phyloP scores from a whole-genome alignment of 2,113 vertebrate genomes.

The Callaeas wilsoni region DNA sequence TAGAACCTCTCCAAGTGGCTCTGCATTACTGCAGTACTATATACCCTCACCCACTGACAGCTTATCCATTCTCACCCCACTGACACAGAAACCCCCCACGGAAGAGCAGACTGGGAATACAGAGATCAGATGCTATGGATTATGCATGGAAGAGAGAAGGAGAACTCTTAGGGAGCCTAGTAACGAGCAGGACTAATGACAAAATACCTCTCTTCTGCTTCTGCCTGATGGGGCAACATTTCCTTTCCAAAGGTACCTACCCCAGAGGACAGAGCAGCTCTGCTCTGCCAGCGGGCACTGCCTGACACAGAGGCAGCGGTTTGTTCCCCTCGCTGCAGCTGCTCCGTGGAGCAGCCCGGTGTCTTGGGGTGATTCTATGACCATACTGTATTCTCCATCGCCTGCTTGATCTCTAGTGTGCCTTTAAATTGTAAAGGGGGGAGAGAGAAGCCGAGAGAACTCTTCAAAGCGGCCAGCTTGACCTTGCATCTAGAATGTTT shows the following conservation, averaged over 20 bases:
- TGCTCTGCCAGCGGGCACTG: not conserved
- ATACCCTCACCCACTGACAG: not conserved
- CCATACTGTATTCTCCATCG: too few species aligned
- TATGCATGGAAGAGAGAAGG: not conserved
- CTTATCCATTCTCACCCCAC: not conserved
- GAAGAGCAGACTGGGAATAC: not conserved
- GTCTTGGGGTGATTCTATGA: too few species aligned
- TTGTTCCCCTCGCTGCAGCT: not conserved
- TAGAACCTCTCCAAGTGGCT: not conserved
- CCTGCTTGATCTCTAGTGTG: too few species aligned
- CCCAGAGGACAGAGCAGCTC: not conserved
- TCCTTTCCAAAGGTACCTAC: not conserved
- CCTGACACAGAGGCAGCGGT: not conserved
- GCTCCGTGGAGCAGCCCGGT: not conserved
- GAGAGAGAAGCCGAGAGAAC: too few species aligned
- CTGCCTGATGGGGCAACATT: not conserved
- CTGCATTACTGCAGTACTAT: not conserved
- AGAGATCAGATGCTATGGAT: not conserved
- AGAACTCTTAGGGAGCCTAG: not conserved
- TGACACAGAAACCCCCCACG: rapidly evolving
- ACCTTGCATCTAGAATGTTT: too few species aligned
- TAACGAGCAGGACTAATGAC: not conserved
- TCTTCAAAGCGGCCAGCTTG: too few species aligned
- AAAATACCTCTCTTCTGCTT: not conserved
- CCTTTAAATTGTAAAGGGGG: too few species aligned